These are phyloP conservation scores for Dreissena rostriformis DNA, from an alignment of 1,140 invertebrate genomes.

Conservation along the genomic window DNA sequence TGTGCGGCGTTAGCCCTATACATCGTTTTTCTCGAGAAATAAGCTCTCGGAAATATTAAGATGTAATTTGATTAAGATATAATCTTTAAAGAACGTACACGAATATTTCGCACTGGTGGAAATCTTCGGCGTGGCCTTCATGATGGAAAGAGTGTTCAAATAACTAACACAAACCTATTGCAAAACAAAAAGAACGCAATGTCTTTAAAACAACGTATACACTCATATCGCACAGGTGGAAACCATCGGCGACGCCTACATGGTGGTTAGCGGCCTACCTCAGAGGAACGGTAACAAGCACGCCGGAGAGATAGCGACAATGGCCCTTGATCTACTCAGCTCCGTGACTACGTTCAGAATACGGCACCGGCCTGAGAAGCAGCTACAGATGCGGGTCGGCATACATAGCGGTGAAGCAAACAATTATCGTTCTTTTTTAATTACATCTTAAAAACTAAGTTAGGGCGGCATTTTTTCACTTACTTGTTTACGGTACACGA, in stretches of 20 bases:
- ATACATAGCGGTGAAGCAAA: constrained; percentile 90
- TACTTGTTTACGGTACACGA: too few relatives aligned
- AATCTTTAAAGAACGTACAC: too few relatives aligned
- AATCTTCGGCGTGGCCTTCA: too few relatives aligned
- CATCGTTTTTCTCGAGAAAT: too few relatives aligned
- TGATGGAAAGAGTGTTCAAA: too few relatives aligned
- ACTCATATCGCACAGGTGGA: constrained; percentile 53
- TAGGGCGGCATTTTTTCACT: not conserved
- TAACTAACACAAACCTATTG: too few relatives aligned
- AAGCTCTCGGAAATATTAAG: too few relatives aligned
- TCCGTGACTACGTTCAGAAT: constrained; percentile 92
- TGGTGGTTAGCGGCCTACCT: constrained; percentile 72
- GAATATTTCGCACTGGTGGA: too few relatives aligned
- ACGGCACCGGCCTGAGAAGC: constrained; percentile 89
- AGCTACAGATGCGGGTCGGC: constrained; percentile 94
- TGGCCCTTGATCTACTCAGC: constrained; percentile 92
- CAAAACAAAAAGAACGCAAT: too few relatives aligned
- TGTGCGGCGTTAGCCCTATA: too few relatives aligned
- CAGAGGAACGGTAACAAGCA: constrained; percentile 86
- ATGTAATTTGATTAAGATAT: too few relatives aligned
- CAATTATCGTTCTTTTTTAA: not conserved
- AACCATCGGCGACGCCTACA: constrained; percentile 90
- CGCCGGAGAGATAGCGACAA: constrained; percentile 90
- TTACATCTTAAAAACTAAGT: not conserved
- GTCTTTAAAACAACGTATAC: too few relatives aligned